A percentile compares a stretch with the other conserved stretches of the same genome.
These are phyloP conservation scores for Cheirogaleus medius DNA, from an alignment of 2,113 vertebrate genomes.

Conservation along the genomic window DNA sequence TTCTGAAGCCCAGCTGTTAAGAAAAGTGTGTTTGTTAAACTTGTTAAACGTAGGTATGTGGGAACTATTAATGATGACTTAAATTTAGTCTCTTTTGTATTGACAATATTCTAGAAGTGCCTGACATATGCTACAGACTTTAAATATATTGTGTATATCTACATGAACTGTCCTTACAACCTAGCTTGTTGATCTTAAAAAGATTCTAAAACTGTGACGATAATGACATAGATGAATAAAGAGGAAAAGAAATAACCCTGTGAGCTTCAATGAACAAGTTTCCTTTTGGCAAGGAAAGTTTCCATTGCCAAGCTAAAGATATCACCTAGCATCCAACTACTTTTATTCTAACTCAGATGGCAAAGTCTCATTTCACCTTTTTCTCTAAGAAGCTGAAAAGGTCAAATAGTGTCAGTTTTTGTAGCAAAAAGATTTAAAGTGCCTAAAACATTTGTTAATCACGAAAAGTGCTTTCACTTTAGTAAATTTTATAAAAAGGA, in stretches of 20 bases:
- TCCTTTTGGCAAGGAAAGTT: neutral
- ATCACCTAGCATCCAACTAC: neutral
- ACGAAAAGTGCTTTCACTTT: neutral
- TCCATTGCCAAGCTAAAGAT: neutral
- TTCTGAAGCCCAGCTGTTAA: neutral
- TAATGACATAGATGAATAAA: neutral
- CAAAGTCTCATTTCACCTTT: neutral
- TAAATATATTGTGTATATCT: neutral
- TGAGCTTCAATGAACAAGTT: neutral
- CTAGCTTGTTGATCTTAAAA: neutral
- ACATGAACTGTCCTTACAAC: neutral
- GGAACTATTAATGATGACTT: neutral
- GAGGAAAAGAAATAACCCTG: neutral
- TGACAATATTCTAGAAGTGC: neutral
- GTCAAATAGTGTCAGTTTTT: neutral
- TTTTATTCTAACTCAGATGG: neutral
- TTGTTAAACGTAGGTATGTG: neutral
- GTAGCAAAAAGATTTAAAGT: neutral
- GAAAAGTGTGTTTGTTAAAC: neutral
- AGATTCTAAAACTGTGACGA: neutral
- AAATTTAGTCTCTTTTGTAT: neutral
- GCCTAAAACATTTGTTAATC: neutral
- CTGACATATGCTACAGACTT: neutral
- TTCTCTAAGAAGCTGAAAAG: neutral
- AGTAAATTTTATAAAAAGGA: neutral